phyloP scores from a whole-genome alignment of 2,797 vertebrate species.

The Pseudochirops corinnae region DNA sequence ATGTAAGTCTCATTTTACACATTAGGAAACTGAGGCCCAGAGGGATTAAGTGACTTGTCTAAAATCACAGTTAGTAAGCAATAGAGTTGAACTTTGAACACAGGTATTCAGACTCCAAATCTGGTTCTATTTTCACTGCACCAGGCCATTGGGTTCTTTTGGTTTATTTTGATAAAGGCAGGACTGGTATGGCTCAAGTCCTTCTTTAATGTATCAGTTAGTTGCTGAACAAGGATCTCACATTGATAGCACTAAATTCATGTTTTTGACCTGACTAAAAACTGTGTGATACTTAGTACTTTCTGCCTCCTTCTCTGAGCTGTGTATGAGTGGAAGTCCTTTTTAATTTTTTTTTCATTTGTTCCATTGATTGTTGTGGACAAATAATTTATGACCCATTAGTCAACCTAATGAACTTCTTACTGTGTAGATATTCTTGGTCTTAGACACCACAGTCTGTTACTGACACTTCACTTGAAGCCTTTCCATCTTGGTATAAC shows the following conservation, averaged over 20 bases:
- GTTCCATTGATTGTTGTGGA: not conserved
- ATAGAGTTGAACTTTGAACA: not conserved
- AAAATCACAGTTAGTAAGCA: too few species aligned
- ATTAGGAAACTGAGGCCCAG: too few species aligned
- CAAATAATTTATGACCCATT: not conserved
- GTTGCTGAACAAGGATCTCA: not conserved
- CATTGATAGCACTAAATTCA: not conserved
- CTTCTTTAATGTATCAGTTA: not conserved
- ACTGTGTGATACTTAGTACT: not conserved
- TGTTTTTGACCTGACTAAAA: not conserved
- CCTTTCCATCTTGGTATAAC: not conserved
- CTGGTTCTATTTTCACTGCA: not conserved
- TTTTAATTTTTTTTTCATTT: not conserved
- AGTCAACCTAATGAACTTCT: not conserved
- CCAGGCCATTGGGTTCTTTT: not conserved
- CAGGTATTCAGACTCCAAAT: not conserved
- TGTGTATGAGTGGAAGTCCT: not conserved
- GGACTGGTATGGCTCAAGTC: not conserved
- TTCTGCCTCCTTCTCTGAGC: not conserved
- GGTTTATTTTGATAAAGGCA: not conserved
- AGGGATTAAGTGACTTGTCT: too few species aligned
- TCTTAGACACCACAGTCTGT: not conserved
- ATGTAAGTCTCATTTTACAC: not conserved
- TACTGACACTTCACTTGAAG: not conserved
- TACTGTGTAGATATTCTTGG: not conserved